Evolutionary conservation across 2,888 invertebrate genomes (phyloP), one percentile per base, ranked within the genome.

Genomic region (Xylota segnis): DNA sequence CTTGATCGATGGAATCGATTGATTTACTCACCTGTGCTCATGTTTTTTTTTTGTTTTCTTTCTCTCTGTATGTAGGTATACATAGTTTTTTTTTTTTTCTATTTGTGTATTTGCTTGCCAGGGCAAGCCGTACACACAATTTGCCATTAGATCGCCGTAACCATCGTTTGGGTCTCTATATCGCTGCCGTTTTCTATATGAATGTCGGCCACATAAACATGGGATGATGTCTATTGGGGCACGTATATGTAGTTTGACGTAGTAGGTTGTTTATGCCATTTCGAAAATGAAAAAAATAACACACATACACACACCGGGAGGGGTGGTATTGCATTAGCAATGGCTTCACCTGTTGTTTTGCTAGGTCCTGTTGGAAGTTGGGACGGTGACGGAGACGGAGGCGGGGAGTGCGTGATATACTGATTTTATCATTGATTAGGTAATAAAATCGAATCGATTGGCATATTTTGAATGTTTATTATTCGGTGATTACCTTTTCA

Each of bases 1-100:
- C 86, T 86, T 86, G 82, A 86, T 86, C 76, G 86, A 86, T 82
- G 71, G 76, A 76, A 86, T 86, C 82, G 82, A 82, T 86, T 86
- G 81, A 81, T 86, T 81, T 82, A 63, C 76, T 68, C 81, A 76
- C 66, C 70, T 79, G 54, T 52, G 59, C 16, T 63, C 37, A 4
- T 37, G 45, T 58, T 43, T 59, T 18, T 45, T 37, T 54, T 59
- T 40, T 59, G 43, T 47, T 43, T 37, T 29, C 29, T 3, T 3
- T 23, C 23, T 3, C 1, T 23, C 1, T 23, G 23, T 23, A 23
- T 23, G 23, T 23, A 23, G 1, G 3, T 23, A 23, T 23, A 3
- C 10, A 10, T 37, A 29, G 40, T 56, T 83, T 71, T 10, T 23
- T 59, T 29, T 18, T 14, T 50, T 78, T 75, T 70, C 63, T 74